Evolutionary conservation across 2,113 vertebrate species (phyloP), one percentile per base, ranked within the genome.

Genomic region (Cyanocitta stelleri): DNA sequence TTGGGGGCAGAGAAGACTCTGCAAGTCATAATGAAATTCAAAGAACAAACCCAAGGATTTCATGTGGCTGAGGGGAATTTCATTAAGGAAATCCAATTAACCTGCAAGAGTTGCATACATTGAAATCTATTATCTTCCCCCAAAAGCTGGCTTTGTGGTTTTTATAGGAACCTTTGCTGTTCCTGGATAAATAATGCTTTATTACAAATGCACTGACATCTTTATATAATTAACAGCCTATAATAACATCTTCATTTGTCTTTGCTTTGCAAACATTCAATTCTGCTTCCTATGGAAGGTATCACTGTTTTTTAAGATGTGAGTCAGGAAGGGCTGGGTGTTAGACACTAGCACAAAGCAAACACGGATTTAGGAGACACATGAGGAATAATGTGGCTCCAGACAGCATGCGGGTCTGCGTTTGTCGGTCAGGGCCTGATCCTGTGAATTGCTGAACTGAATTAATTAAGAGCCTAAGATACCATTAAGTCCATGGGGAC

Each of bases 11-110:
- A 86, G 85, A 90, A 83, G 79, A 74, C 61, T 79, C 49, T 74
- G 73, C 64, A 91, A 80, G 61, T 92, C 78, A 44, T 87, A 94
- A 85, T 87, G 88, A 92, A 93, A 94, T 92, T 86, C 73, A 71
- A 64, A 90, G 93, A 95, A 89, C 85, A 81, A 96, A 75, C 44
- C 30, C 78, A 84, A 95, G 93, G 85, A 93, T 94, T 95, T 93
- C 63, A 44, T 41, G 44, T 58, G 56, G 82, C 88, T 77, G 81
- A 92, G 48, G 29, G 66, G 66, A 90, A 95, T 95, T 93, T 96
- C 54, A 85, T 93, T 93, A 90, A 2, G 4, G 66, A 90, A 94
- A 96, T 92, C 68, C 86, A 92, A 89, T 92, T 95, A 90, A 95
- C 73, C 88, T 84, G 73, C 33, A 71, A 72, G 92, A 88, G 83